Evolutionary conservation across 2,113 vertebrate species (phyloP).

Genomic region (Dicrurus megarhynchus): DNA sequence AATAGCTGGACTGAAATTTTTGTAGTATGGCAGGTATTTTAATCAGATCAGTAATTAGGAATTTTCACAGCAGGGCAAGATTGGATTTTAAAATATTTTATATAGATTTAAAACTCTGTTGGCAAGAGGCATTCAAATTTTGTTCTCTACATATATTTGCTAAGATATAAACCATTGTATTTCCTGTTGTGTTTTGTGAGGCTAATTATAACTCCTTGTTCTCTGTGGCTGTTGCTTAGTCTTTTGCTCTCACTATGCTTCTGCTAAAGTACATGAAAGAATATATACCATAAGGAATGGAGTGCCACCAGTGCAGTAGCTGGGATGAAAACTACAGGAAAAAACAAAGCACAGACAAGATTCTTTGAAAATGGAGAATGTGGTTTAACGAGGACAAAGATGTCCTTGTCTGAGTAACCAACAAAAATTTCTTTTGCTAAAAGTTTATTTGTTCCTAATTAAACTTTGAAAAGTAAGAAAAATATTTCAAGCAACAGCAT

Average conservation of each 20-base stretch:
- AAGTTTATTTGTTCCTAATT: neutral
- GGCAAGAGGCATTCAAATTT: neutral
- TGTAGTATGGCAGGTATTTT: neutral
- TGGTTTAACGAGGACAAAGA: neutral
- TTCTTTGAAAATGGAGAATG: neutral
- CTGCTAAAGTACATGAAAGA: neutral
- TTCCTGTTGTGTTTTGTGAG: neutral
- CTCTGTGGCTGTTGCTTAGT: neutral
- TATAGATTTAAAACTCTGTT: neutral
- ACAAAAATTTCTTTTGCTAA: neutral
- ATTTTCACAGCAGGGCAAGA: neutral
- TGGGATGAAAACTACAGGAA: neutral
- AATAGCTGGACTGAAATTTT: neutral
- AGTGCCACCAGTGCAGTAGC: neutral
- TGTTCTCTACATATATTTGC: neutral
- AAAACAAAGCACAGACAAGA: neutral
- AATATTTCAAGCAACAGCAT: neutral
- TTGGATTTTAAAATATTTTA: neutral
- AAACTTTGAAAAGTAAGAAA: neutral
- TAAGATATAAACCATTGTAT: neutral
- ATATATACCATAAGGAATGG: neutral
- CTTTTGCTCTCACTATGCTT: neutral
- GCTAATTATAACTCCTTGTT: neutral
- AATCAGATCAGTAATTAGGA: neutral
- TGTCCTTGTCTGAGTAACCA: neutral